Conservation (phyloP, 2,888 invertebrate species). For the Temnothorax rugatulus region DNA sequence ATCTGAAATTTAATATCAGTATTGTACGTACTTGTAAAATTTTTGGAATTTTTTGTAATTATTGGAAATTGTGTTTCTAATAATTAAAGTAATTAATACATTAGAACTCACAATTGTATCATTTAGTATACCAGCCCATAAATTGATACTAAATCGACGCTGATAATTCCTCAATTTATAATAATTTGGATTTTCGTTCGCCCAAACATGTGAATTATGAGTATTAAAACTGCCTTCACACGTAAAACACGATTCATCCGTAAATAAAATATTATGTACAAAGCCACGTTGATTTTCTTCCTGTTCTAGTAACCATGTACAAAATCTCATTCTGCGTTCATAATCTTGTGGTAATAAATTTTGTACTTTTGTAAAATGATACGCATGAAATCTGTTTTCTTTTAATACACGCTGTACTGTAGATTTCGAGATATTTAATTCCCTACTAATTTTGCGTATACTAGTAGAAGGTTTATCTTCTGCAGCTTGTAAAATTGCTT, state of each 20-base stretch:
- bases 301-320: background rate
- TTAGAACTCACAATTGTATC: background rate
- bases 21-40: no score
- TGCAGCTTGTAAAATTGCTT: background rate
- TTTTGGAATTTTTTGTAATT: no score
- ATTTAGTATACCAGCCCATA: background rate
- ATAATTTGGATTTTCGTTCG: background rate
- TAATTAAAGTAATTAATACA: no score
- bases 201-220: background rate
- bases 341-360: slow-evolving; percentile 4
- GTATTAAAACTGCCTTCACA: no score
- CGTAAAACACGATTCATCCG: no score
- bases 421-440: background rate
- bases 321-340: background rate
- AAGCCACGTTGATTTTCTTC: background rate
- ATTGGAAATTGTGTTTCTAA: no score
- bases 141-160: background rate
- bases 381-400: background rate
- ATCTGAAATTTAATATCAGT: no score
- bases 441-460: background rate
- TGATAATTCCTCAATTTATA: background rate
- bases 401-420: background rate
- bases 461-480: background rate
- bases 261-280: background rate
- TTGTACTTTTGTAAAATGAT: slow-evolving; percentile 13